Percentiles rank a stretch among this genome's conserved stretches.
Conservation (phyloP, 1,140 invertebrate species). For the Helicoverpa armigera region DNA sequence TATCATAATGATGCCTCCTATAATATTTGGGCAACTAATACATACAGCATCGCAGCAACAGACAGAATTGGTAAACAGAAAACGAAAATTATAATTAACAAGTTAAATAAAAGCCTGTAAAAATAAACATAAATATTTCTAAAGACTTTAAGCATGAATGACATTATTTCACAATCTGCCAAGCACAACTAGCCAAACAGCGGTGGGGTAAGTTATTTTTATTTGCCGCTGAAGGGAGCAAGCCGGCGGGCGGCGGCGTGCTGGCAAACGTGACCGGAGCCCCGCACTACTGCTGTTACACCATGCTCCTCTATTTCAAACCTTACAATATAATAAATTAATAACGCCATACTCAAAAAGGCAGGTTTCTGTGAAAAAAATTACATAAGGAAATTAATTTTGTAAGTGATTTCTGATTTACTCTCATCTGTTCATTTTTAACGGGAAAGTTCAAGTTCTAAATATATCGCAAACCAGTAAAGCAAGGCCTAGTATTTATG, state of each 20-base stretch:
- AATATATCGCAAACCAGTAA: neutral
- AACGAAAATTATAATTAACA: neutral
- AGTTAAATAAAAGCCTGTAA: neutral
- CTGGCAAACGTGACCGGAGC: conserved; percentile 1
- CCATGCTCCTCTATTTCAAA: conserved; percentile 17
- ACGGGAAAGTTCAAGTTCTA: neutral
- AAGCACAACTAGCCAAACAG: conserved; percentile 30
- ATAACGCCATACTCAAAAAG: neutral
- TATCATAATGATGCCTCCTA: too few relatives aligned
- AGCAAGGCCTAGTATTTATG: neutral
- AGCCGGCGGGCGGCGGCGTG: conserved; percentile 18
- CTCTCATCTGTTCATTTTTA: too few relatives aligned
- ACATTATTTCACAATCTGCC: conserved; percentile 35
- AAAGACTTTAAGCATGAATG: conserved; percentile 14
- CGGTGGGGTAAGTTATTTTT: conserved; percentile 23
- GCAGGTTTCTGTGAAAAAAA: too few relatives aligned
- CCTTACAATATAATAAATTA: conserved; percentile 25
- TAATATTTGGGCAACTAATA: too few relatives aligned
- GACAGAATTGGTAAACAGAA: too few relatives aligned
- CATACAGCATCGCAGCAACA: too few relatives aligned
- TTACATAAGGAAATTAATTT: too few relatives aligned
- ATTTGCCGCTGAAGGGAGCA: conserved; percentile 3
- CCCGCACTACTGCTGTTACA: conserved; percentile 6
- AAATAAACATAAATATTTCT: neutral
- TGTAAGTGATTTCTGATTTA: too few relatives aligned